phyloP scores from a whole-genome alignment of 2,797 vertebrate genomes.

The Xenopus petersii region DNA sequence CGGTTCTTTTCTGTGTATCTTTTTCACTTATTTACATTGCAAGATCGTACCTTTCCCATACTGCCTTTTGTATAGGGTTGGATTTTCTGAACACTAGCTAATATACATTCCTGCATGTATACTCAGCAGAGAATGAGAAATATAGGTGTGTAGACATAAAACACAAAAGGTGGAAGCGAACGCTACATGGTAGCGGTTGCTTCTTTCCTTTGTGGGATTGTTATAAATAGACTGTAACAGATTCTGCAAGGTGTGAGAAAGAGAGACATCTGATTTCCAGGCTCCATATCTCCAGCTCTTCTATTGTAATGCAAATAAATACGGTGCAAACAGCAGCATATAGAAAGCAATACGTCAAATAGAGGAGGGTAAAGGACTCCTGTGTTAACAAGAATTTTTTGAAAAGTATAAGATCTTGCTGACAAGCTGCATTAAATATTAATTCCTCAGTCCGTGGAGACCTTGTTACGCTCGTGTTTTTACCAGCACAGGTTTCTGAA shows the following conservation, averaged over 20 bases:
- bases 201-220: slow-evolving; percentile 32
- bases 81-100: background rate
- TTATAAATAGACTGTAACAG: slow-evolving; percentile 44
- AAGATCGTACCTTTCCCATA: background rate
- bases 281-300: slow-evolving; percentile 38
- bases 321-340: slow-evolving; percentile 47
- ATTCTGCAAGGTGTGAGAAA: slow-evolving; percentile 46
- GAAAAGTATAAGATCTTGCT: slow-evolving; percentile 67
- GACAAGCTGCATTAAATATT: slow-evolving; percentile 77
- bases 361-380: slow-evolving; percentile 48
- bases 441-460: slow-evolving; percentile 70
- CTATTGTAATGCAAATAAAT: slow-evolving; percentile 50
- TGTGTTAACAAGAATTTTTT: slow-evolving; percentile 63
- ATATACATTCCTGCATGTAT: background rate
- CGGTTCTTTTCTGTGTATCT: no score
- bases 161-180: slow-evolving; percentile 16
- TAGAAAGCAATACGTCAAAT: slow-evolving; percentile 50
- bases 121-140: background rate
- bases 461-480: slow-evolving; percentile 66
- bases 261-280: slow-evolving; percentile 44
- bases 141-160: slow-evolving; percentile 27
- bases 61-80: background rate
- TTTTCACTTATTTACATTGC: background rate
- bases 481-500: slow-evolving; percentile 48
- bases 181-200: background rate